Evolutionary conservation across 2,888 invertebrate species (phyloP), one percentile per base, ranked within the genome.

Genomic region (Agrotis exclamationis): DNA sequence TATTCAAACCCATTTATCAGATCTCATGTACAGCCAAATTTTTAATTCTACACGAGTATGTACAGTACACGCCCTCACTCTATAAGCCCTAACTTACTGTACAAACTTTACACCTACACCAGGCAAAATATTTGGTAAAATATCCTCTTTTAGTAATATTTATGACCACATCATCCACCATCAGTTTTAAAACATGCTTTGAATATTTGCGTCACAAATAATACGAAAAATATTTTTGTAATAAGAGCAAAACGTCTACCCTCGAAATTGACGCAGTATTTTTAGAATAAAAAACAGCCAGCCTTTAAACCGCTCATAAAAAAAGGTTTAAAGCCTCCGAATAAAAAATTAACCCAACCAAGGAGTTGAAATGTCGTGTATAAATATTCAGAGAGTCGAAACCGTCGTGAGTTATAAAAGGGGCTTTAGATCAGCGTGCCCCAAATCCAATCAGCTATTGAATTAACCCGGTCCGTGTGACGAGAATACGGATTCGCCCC

Each of bases 381-480:
- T 72, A 70, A 75, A 75, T 75, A 77, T 83, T 82, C 78, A 82
- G 68, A 60, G 71, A 73, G 67, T 74, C 74, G 74, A 64, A 72
- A 67, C 24, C 59, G 86, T 89, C 94, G 93, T 88, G 77, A 80
- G 81, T 74, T 91, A 86, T 94, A 93, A 94, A 93, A 85, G 83
- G 85, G 82, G 87, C 85, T 86, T 86, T 88, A 92, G 93, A 94
- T 93, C 94, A 92, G 92, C 91, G 91, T 92, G 92, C 91, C 94
- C 94, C 95, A 95, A 96, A 96, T 96, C 96, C 96, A 96, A 96
- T 96, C 96, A 96, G 94, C 95, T 95, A 95, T 96, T 95, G 95
- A 96, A 96, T 96, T 96, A 96, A 94, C 95, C 93, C 93, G 90
- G 93, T 91, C 94, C 91, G 93, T 95, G 95, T 95, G 96, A 96